These are phyloP conservation scores for Drosophila barbarae DNA, from an alignment of 2,888 invertebrate species.

Conservation along the genomic window DNA sequence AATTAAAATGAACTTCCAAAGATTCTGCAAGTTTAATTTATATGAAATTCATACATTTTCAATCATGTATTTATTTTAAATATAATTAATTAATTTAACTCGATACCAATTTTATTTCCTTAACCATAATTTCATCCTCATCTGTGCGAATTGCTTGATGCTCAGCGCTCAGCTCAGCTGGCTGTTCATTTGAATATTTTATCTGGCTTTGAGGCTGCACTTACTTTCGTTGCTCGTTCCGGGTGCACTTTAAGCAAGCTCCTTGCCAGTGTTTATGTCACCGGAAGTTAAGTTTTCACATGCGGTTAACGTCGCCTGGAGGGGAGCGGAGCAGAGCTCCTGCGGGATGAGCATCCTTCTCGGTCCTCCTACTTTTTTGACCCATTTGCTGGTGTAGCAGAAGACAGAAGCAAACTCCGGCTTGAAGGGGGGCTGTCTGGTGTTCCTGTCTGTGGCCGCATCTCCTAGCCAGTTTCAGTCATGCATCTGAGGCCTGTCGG, in stretches of 20 bases:
- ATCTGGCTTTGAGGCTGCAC: constrained; percentile 65
- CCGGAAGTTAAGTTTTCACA: constrained; percentile 75
- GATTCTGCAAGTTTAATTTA: background rate
- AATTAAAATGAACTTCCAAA: too few species aligned
- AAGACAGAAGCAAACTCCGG: constrained; percentile 29
- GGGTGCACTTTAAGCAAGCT: constrained; percentile 65
- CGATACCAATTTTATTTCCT: background rate
- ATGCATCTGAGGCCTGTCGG: constrained; percentile 63
- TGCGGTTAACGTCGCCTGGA: constrained; percentile 70
- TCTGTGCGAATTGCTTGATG: constrained; percentile 11
- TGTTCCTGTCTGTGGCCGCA: constrained; percentile 20
- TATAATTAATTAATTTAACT: too few species aligned
- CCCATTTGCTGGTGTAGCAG: constrained; percentile 55
- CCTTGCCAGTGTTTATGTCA: constrained; percentile 74
- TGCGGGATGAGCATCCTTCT: constrained; percentile 1
- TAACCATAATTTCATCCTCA: background rate
- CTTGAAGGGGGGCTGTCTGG: constrained; percentile 6
- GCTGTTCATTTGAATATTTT: constrained; percentile 74
- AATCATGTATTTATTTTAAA: background rate
- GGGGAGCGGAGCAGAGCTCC: constrained; percentile 19
- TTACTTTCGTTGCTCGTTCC: constrained; percentile 58
- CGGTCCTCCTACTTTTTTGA: constrained; percentile 42
- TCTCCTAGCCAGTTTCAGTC: constrained; percentile 44
- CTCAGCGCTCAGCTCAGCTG: constrained; percentile 45
- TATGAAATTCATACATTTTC: background rate